Percentiles rank a stretch among this genome's conserved stretches.
phyloP scores from a whole-genome alignment of 2,797 vertebrate species.

The Malurus splendens region DNA sequence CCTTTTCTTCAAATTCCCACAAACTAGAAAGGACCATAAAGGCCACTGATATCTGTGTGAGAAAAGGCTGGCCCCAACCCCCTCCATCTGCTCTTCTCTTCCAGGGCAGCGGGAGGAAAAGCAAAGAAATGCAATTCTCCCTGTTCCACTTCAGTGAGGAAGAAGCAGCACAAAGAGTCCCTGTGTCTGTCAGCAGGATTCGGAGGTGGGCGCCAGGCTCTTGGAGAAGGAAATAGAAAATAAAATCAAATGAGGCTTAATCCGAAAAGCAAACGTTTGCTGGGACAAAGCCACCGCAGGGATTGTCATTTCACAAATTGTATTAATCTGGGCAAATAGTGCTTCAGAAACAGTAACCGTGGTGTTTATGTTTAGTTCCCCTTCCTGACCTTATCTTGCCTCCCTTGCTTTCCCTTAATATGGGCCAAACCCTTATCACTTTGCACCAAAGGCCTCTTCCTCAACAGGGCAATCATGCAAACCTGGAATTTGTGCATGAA shows the following conservation, averaged over 20 bases:
- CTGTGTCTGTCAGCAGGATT: background rate
- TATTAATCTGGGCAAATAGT: conserved; percentile 65
- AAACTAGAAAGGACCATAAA: background rate
- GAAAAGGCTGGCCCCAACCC: background rate
- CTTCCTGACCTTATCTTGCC: conserved; percentile 25
- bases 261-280: conserved; percentile 59
- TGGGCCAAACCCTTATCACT: conserved; percentile 9
- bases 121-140: conserved; percentile 29
- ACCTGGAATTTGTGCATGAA: background rate
- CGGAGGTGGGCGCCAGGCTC: background rate
- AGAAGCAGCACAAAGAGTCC: conserved; percentile 3
- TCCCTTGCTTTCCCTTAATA: background rate
- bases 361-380: conserved; percentile 31
- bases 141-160: conserved; percentile 31
- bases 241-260: conserved; percentile 55
- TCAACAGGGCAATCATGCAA: background rate
- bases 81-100: background rate
- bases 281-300: conserved; percentile 45
- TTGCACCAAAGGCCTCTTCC: background rate
- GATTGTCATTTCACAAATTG: conserved; percentile 60
- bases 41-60: background rate
- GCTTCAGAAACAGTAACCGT: conserved; percentile 36
- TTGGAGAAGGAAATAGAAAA: conserved; percentile 31
- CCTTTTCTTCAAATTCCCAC: background rate
- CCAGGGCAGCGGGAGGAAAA: background rate